Percentiles rank a stretch among this genome's conserved stretches.
Evolutionary conservation across 2,888 invertebrate species (phyloP).

Genomic region (Mechanitis mazaeus): DNA sequence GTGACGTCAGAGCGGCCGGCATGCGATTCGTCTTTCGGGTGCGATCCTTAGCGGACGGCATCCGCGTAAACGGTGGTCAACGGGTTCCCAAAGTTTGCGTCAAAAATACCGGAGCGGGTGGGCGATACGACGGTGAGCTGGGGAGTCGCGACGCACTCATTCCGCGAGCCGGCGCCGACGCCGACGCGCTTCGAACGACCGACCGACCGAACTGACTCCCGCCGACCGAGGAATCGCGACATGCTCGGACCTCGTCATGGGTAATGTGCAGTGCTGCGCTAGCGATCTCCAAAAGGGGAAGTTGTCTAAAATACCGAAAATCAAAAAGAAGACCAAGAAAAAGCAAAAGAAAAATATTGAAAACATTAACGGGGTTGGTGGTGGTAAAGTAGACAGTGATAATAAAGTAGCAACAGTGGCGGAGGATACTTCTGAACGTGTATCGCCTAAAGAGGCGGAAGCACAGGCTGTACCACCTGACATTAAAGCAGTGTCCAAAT

Average conservation of each 20-base stretch:
- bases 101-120: constrained; percentile 68
- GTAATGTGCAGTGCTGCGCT: constrained; percentile 76
- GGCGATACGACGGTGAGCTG: constrained; percentile 52
- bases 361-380: constrained; percentile 60
- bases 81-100: constrained; percentile 61
- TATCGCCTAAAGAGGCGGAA: constrained; percentile 52
- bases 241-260: constrained; percentile 72
- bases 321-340: constrained; percentile 46
- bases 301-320: constrained; percentile 56
- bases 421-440: constrained; percentile 54
- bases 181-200: constrained; percentile 74
- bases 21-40: constrained; percentile 73
- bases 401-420: constrained; percentile 59
- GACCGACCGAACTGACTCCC: constrained; percentile 70
- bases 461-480: constrained; percentile 40
- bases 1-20: constrained; percentile 71
- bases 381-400: constrained; percentile 54
- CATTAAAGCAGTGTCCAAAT: constrained; percentile 34
- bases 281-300: constrained; percentile 65
- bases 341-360: constrained; percentile 40
- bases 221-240: constrained; percentile 66
- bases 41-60: constrained; percentile 73
- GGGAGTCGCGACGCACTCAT: constrained; percentile 60
- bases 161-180: constrained; percentile 74
- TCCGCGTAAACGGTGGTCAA: constrained; percentile 74